A percentile compares a stretch with the other conserved stretches of the same genome.
phyloP scores from a whole-genome alignment of 35 echinoderm and acorn worm genomes.

The Acanthaster planci region DNA sequence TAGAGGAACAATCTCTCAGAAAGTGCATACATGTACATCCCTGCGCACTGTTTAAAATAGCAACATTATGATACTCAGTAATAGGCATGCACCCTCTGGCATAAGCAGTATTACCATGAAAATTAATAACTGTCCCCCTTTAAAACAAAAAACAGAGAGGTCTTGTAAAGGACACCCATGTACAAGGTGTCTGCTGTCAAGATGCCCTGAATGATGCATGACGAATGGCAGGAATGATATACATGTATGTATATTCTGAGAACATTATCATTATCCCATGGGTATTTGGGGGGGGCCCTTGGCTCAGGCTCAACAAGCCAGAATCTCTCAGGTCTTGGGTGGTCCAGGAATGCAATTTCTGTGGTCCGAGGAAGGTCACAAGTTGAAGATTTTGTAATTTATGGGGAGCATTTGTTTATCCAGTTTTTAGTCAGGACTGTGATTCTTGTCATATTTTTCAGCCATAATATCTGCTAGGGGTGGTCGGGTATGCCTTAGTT shows the following conservation, averaged over 20 bases:
- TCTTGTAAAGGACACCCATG: too few species aligned
- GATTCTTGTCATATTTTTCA: constrained; percentile 18
- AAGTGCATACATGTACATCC: too few species aligned
- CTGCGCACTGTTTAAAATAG: too few species aligned
- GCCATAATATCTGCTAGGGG: too few species aligned
- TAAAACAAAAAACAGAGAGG: too few species aligned
- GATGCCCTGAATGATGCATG: constrained; percentile 1
- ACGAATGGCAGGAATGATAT: constrained; percentile 13
- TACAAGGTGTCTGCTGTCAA: constrained; percentile 6
- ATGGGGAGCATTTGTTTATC: neutral
- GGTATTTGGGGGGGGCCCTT: neutral
- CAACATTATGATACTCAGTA: too few species aligned
- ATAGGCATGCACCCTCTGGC: too few species aligned
- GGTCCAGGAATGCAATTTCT: neutral
- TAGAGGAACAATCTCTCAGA: too few species aligned
- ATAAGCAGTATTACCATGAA: too few species aligned
- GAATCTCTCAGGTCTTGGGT: constrained; percentile 1
- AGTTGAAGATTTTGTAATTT: neutral
- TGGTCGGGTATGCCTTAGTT: too few species aligned
- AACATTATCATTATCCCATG: neutral
- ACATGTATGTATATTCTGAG: constrained; percentile 9
- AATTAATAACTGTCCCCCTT: too few species aligned
- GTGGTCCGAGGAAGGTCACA: constrained; percentile 1
- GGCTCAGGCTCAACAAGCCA: too few species aligned
- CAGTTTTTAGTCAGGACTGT: neutral